Conservation (phyloP, 1,140 invertebrate species). For the Pseudomyrmex sp. region DNA sequence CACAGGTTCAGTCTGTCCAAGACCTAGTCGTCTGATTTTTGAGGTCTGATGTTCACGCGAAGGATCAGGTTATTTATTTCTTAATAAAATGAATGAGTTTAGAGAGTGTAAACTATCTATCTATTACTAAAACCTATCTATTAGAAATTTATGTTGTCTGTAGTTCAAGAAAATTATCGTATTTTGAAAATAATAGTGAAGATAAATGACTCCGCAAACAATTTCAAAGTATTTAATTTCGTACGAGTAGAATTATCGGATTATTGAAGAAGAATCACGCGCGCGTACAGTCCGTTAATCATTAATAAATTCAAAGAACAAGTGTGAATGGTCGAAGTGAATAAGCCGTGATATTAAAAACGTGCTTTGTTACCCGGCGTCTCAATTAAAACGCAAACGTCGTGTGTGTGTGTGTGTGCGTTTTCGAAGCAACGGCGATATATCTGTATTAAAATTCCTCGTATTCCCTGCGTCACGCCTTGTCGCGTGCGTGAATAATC, state of each 20-base stretch:
- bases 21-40: too few relatives aligned
- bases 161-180: not conserved
- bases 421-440: constrained; percentile 40
- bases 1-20: too few relatives aligned
- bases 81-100: not conserved
- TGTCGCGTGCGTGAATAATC: constrained; percentile 55
- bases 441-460: constrained; percentile 55
- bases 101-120: too few relatives aligned
- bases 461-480: constrained; percentile 52
- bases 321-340: not conserved
- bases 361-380: constrained; percentile 23
- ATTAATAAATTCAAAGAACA: constrained; percentile 6
- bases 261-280: not conserved
- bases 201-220: not conserved
- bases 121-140: too few relatives aligned
- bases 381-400: constrained; percentile 45
- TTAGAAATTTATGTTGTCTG: too few relatives aligned
- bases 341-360: constrained; percentile 25
- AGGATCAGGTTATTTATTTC: not conserved
- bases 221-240: constrained; percentile 3
- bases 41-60: too few relatives aligned
- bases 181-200: not conserved
- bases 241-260: not conserved
- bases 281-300: not conserved
- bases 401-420: not conserved